phyloP scores from a whole-genome alignment of 2,888 invertebrate genomes.

The Osmoderma eremita region DNA sequence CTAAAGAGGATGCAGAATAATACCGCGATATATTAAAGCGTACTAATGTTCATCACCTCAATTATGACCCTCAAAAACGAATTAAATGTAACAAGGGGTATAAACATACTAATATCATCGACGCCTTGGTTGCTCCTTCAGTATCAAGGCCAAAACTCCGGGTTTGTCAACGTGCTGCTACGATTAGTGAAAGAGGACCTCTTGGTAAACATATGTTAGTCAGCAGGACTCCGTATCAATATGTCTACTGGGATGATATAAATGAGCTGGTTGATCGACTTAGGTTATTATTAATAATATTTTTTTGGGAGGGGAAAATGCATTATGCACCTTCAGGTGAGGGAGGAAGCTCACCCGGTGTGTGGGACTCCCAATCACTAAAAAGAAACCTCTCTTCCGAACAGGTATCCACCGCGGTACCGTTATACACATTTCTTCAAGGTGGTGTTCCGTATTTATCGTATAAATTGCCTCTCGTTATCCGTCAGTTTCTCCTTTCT shows the following conservation, averaged over 20 bases:
- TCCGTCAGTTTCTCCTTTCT: too few relatives aligned
- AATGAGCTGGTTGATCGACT: conserved; percentile 40
- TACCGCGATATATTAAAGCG: neutral
- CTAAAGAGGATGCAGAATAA: neutral
- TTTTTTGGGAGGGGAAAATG: too few relatives aligned
- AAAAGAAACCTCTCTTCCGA: too few relatives aligned
- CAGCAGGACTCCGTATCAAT: conserved; percentile 1
- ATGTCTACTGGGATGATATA: conserved; percentile 38
- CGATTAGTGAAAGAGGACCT: neutral
- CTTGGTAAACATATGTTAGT: neutral
- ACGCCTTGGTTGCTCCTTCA: neutral
- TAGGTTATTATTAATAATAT: conserved; percentile 25
- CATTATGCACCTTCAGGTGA: too few relatives aligned
- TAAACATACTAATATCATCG: neutral
- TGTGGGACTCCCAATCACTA: too few relatives aligned
- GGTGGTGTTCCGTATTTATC: too few relatives aligned
- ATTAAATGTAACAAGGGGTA: too few relatives aligned
- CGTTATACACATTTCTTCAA: too few relatives aligned
- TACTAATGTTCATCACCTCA: neutral
- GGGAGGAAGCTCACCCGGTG: too few relatives aligned
- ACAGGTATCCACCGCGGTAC: too few relatives aligned
- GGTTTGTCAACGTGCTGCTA: neutral
- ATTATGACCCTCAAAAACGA: neutral
- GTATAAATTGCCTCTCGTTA: too few relatives aligned
- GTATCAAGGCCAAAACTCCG: neutral